These are phyloP conservation scores for Holotrichia oblita DNA, from an alignment of 1,140 invertebrate species.

Conservation along the genomic window DNA sequence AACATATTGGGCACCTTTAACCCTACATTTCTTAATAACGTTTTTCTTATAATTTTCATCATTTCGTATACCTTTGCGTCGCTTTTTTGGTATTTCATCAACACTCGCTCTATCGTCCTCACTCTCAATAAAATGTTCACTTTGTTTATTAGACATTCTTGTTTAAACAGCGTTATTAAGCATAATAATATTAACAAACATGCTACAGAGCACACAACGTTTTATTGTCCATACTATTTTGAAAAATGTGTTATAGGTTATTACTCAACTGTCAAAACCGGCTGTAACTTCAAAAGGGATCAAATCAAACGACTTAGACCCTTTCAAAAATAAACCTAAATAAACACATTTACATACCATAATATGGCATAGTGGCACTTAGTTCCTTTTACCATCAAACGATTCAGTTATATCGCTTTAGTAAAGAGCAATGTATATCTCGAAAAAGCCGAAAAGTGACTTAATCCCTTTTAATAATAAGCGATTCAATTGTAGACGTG, in stretches of 20 bases:
- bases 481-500: neutral
- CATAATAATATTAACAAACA: neutral
- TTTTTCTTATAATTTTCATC: constrained; percentile 30
- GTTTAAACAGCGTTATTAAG: neutral
- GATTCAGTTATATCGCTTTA: neutral
- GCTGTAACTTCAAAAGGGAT: neutral
- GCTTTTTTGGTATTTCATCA: too few species aligned
- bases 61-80: too few species aligned
- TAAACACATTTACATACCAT: neutral
- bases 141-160: neutral
- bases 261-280: neutral
- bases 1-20: constrained; percentile 8
- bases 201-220: neutral
- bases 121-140: too few species aligned
- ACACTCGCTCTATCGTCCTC: too few species aligned
- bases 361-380: neutral
- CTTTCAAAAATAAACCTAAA: neutral
- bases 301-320: neutral
- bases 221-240: neutral
- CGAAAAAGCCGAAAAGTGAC: neutral
- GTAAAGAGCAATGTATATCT: neutral
- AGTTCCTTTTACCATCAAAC: neutral
- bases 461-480: neutral
- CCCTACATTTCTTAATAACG: constrained; percentile 18
- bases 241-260: neutral